Evolutionary conservation across 1,140 invertebrate genomes (phyloP), one percentile per base, ranked within the genome.

Genomic region (Zaprionus gabonicus): DNA sequence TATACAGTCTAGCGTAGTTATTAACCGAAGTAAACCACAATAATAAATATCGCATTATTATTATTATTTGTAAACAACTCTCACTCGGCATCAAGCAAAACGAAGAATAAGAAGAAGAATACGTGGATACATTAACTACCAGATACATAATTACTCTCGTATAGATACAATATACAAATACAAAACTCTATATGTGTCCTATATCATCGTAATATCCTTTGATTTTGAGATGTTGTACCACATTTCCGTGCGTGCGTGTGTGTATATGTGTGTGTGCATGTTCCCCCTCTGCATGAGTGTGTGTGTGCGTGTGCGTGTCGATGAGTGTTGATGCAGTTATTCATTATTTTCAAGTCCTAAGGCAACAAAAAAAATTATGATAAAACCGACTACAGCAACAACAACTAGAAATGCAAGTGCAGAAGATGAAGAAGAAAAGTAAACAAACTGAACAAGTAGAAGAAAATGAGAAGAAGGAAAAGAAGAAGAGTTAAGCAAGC

Each of bases 41-140:
- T 86, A 87, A 87, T 86, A 87, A 87, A 79, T 83, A 81, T 81
- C 64, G 69, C 85, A 87, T 84, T 87, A 82, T 77, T 85, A 83
- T 72, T 71, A 76, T 75, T 58, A 76, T 71, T 71, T 71, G 68
- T 71, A 64, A 71, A 28, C n/a, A 49, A 69, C 20, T 73, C 57
- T 51, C 59, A 46, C 38, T 71, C 44, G 74, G 74, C 69, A 55
- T 71, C 56, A 38, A 71, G 25, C 51, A 59, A 71, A 9, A 13
- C 66, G 34, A 76, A 69, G 62, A 69, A 20, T 20, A 20, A 57
- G 71, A 72, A 69, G 69, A 76, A 80, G 17, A 51, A 51, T 51
- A 17, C n/a, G 41, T 46, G 46, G 20, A 51, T 41, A 4, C 13
- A 46, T 12, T 25, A 51, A 51, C 20, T 51, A 51, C 20, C 20